Evolutionary conservation across 1,140 invertebrate species (phyloP).

Genomic region (Drosophila ercepeae): DNA sequence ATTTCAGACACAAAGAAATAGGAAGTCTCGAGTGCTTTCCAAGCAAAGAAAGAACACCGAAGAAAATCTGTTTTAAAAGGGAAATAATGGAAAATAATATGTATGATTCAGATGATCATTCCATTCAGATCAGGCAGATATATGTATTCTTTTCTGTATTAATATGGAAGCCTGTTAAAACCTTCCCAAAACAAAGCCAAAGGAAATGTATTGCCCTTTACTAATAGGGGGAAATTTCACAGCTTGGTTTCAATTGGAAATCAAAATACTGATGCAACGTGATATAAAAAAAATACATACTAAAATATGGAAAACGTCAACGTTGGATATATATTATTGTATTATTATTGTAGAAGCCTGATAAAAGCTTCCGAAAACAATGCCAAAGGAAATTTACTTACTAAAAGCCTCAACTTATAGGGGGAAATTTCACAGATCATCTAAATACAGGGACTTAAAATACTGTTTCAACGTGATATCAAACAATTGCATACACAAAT

Average conservation of each 20-base stretch:
- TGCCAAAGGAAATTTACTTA: no score
- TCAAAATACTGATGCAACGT: constrained; percentile 12
- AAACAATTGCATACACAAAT: no score
- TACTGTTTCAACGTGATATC: neutral
- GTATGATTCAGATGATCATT: neutral
- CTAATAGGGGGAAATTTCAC: neutral
- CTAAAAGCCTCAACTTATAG: no score
- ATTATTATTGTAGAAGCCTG: no score
- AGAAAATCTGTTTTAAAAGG: constrained; percentile 28
- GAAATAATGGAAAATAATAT: constrained; percentile 21
- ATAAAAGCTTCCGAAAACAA: no score
- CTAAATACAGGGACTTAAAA: no score
- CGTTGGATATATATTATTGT: no score
- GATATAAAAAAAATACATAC: neutral
- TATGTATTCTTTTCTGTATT: no score
- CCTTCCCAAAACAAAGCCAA: no score
- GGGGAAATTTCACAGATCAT: neutral
- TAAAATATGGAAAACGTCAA: constrained; percentile 9
- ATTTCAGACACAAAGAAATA: constrained; percentile 25
- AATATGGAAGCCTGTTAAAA: no score
- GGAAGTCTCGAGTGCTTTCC: constrained; percentile 12
- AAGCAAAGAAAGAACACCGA: constrained; percentile 5
- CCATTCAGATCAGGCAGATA: constrained; percentile 14
- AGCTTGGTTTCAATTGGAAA: constrained; percentile 8
- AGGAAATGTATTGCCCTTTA: no score